These are phyloP conservation scores for Clarias platycephalus DNA, from an alignment of 2,797 vertebrate species.

Conservation along the genomic window DNA sequence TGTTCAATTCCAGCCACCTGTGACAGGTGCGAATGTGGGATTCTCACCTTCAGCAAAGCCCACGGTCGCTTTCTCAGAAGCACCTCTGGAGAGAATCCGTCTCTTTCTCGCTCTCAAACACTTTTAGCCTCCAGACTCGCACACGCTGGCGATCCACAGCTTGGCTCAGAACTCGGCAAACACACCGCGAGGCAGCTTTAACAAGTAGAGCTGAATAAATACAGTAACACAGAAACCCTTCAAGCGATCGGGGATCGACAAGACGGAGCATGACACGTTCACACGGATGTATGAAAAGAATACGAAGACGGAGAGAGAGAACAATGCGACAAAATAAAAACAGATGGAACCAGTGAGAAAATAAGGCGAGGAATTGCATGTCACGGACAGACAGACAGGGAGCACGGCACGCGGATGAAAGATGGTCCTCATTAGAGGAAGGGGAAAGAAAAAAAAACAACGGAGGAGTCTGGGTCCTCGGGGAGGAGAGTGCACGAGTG, in stretches of 20 bases:
- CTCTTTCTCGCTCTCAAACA: slow-evolving; percentile 2
- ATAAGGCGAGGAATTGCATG: slow-evolving; percentile 23
- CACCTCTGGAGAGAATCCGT: not conserved
- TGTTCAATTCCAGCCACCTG: slow-evolving; percentile 23
- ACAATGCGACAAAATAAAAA: slow-evolving; percentile 22
- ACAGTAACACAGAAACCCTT: not conserved
- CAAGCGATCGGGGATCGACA: not conserved
- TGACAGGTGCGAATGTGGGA: slow-evolving; percentile 48
- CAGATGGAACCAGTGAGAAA: slow-evolving; percentile 4
- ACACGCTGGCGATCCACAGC: not conserved
- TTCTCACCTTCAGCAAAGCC: slow-evolving; percentile 47
- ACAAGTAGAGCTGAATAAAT: not conserved
- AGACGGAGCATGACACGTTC: not conserved
- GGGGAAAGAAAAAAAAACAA: slow-evolving; percentile 18
- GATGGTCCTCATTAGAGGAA: slow-evolving; percentile 46
- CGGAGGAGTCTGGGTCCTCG: slow-evolving; percentile 48
- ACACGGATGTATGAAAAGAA: not conserved
- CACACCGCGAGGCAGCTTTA: slow-evolving; percentile 3
- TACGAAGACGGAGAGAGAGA: not conserved
- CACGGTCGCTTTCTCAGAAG: slow-evolving; percentile 11
- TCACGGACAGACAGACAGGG: slow-evolving; percentile 19
- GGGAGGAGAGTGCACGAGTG: slow-evolving; percentile 44
- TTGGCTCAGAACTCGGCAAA: slow-evolving; percentile 4
- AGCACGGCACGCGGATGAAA: slow-evolving; percentile 42
- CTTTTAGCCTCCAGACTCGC: slow-evolving; percentile 13